Conservation (phyloP, 2,113 vertebrate species). For the Istiophorus platypterus region DNA sequence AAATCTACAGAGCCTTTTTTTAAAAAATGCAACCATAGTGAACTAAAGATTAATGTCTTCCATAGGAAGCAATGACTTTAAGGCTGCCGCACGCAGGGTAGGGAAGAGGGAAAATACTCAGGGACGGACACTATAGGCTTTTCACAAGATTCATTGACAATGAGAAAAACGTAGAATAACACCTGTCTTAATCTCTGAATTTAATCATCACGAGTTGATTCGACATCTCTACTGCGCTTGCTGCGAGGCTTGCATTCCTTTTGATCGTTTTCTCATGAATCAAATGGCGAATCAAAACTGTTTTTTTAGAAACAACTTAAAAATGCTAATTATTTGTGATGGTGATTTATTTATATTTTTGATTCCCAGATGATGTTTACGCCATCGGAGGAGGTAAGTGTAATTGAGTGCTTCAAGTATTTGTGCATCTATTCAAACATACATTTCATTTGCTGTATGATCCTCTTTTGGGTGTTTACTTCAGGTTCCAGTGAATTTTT, state of each 20-base stretch:
- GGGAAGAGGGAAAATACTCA: neutral
- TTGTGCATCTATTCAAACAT: neutral
- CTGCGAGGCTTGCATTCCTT: neutral
- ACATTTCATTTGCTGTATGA: neutral
- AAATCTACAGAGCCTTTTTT: too few species aligned
- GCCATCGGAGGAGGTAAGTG: constrained; percentile 74
- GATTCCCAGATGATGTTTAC: constrained; percentile 80
- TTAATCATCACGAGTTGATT: neutral
- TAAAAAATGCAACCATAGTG: neutral
- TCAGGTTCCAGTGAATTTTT: constrained; percentile 70
- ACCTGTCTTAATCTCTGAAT: neutral
- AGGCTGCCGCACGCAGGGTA: neutral
- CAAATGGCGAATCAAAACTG: too few species aligned
- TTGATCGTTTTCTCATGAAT: constrained; percentile 1
- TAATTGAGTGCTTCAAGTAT: accelerated
- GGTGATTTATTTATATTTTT: constrained; percentile 15
- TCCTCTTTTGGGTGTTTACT: constrained; percentile 8
- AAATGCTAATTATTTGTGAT: neutral
- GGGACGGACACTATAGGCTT: neutral
- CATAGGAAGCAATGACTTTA: neutral
- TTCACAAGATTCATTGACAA: constrained; percentile 1
- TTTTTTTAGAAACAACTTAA: neutral
- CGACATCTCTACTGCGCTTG: neutral
- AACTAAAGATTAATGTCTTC: neutral
- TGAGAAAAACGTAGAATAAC: neutral